Percentiles rank a stretch among this genome's conserved stretches.
Conservation (phyloP, 2,113 vertebrate genomes). For the Polypterus bichir region DNA sequence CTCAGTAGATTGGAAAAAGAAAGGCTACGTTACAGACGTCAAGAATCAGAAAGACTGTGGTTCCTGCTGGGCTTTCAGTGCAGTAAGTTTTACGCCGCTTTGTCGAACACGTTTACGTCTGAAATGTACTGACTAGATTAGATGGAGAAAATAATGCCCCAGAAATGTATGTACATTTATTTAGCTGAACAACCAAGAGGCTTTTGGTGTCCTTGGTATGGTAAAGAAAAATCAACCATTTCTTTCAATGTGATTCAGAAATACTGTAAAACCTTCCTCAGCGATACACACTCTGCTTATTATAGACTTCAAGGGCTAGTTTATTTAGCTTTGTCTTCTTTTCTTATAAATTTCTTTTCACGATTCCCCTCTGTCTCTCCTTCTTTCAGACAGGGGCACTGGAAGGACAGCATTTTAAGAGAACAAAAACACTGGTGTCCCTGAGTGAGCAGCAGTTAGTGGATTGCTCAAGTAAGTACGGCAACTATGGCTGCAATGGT, state of each 20-base stretch:
- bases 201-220: no score
- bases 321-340: neutral
- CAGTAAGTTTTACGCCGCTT: neutral
- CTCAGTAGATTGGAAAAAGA: slow-evolving; percentile 7
- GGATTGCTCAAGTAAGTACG: slow-evolving; percentile 7
- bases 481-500: slow-evolving; percentile 12
- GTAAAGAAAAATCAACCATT: neutral
- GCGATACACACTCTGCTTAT: neutral
- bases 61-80: neutral
- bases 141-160: no score
- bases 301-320: no score
- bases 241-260: neutral
- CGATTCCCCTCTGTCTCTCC: slow-evolving; percentile 1
- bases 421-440: slow-evolving; percentile 12
- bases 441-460: slow-evolving; percentile 16
- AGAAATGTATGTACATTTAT: no score
- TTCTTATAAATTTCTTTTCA: neutral
- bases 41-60: slow-evolving; percentile 6
- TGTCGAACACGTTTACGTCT: neutral
- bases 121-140: neutral
- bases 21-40: slow-evolving; percentile 7
- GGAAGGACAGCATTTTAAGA: slow-evolving; percentile 15
- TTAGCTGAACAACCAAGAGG: no score
- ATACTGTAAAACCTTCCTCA: neutral
- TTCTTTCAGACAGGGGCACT: slow-evolving; percentile 8